A percentile compares a stretch with the other conserved stretches of the same genome.
phyloP scores from a whole-genome alignment of 2,113 vertebrate species.

The Prunella himalayana region DNA sequence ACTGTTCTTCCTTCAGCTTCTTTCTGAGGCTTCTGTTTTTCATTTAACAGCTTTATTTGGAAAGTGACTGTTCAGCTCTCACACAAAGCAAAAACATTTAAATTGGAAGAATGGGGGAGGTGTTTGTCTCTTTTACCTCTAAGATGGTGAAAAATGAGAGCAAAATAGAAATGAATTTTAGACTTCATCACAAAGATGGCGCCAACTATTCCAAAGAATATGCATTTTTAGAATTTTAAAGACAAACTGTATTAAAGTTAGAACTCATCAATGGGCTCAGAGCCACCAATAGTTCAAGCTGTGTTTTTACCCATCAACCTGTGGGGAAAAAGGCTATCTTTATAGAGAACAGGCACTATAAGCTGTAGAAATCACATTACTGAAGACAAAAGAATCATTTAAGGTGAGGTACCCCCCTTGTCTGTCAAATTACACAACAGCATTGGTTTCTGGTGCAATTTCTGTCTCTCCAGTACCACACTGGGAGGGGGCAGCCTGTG shows the following conservation, averaged over 20 bases:
- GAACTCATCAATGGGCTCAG: background rate
- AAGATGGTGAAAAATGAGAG: background rate
- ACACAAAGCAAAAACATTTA: background rate
- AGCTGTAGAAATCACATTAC: background rate
- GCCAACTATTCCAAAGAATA: background rate
- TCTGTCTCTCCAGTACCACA: background rate
- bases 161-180: background rate
- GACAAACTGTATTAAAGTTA: background rate
- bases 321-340: background rate
- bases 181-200: background rate
- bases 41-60: background rate
- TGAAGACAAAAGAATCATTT: background rate
- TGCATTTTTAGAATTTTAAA: background rate
- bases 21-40: background rate
- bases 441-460: background rate
- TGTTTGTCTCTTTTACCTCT: background rate
- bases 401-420: background rate
- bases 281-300: background rate
- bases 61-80: background rate
- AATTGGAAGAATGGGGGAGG: background rate
- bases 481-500: background rate
- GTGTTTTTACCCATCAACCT: background rate
- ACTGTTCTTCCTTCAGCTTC: background rate
- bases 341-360: background rate
- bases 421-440: background rate